A percentile compares a stretch with the other conserved stretches of the same genome.
Conservation (phyloP, 2,113 vertebrate species). For the Thunnus thynnus region DNA sequence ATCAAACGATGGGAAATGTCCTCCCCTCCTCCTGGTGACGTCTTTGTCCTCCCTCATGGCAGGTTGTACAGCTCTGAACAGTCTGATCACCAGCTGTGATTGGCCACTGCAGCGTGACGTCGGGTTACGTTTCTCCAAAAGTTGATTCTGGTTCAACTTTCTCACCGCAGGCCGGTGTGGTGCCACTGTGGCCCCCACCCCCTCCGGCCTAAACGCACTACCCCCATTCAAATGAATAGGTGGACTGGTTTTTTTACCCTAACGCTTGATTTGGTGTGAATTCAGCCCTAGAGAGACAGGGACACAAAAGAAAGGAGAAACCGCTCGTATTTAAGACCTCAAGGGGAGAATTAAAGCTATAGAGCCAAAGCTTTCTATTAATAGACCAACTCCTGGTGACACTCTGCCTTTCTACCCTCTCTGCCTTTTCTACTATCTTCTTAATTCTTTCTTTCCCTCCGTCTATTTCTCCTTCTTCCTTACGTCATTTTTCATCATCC, state of each 20-base stretch:
- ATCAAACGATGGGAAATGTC: too few species aligned
- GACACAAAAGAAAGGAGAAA: constrained; percentile 29
- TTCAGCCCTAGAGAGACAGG: not conserved
- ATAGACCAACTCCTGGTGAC: constrained; percentile 56
- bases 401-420: constrained; percentile 16
- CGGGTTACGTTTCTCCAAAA: too few species aligned
- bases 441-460: not conserved
- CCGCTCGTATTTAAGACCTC: constrained; percentile 44
- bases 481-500: not conserved
- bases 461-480: not conserved
- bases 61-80: too few species aligned
- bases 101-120: too few species aligned
- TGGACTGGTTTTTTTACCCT: constrained; percentile 12
- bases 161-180: too few species aligned
- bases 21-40: too few species aligned
- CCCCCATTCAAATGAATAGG: not conserved
- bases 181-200: too few species aligned
- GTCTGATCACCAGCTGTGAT: too few species aligned
- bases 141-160: too few species aligned
- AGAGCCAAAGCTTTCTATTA: constrained; percentile 56
- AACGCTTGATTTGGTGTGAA: not conserved
- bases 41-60: too few species aligned
- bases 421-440: not conserved
- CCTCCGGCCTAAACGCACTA: too few species aligned
- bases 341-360: constrained; percentile 60